These are phyloP conservation scores for Toxotes lorentzi DNA, from an alignment of 2,797 vertebrate species.

Conservation along the genomic window DNA sequence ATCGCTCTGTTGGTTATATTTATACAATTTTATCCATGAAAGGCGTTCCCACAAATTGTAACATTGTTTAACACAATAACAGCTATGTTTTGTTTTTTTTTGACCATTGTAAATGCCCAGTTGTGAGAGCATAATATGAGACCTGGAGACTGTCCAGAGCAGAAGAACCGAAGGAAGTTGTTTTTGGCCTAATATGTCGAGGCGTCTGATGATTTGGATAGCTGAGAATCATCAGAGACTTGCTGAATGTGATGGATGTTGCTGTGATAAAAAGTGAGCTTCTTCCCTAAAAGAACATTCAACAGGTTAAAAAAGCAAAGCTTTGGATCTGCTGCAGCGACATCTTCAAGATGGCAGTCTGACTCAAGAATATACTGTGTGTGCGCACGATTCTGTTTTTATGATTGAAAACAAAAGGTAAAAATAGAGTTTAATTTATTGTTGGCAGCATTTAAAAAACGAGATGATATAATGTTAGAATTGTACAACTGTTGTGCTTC, in stretches of 20 bases:
- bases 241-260: slow-evolving; percentile 13
- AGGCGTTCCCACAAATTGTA: slow-evolving; percentile 14
- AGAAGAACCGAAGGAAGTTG: not conserved
- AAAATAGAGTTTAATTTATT: not conserved
- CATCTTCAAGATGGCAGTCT: too few species aligned
- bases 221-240: not conserved
- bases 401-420: not conserved
- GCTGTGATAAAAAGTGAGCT: not conserved
- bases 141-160: not conserved
- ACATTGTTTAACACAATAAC: not conserved
- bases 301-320: slow-evolving; percentile 8
- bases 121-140: slow-evolving; percentile 13
- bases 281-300: slow-evolving; percentile 3
- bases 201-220: not conserved
- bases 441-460: not conserved
- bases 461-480: not conserved
- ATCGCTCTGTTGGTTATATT: not conserved
- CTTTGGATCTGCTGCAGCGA: too few species aligned
- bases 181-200: not conserved
- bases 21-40: slow-evolving; percentile 12
- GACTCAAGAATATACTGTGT: not conserved
- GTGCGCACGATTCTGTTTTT: not conserved
- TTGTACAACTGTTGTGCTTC: not conserved
- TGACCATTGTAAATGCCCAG: not conserved
- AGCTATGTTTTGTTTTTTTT: not conserved